These are phyloP conservation scores for Chelmon rostratus DNA, from an alignment of 2,797 vertebrate species.

Conservation along the genomic window DNA sequence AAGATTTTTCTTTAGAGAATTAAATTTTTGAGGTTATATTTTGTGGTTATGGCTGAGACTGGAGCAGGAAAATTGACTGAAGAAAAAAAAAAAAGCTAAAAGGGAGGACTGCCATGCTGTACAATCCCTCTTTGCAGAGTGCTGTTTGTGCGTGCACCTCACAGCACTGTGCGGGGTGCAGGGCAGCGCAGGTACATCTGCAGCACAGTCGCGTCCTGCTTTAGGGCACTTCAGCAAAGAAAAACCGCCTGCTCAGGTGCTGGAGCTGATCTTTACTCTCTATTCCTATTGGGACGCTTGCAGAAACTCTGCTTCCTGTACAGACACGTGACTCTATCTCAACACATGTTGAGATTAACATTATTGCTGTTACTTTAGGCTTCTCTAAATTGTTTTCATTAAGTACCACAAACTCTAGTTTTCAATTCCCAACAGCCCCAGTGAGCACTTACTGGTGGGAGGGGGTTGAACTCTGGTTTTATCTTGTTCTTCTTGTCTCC, in stretches of 20 bases:
- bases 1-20: too few species aligned
- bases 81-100: too few species aligned
- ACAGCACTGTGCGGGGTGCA: constrained; percentile 36
- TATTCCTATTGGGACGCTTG: background rate
- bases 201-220: constrained; percentile 26
- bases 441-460: constrained; percentile 70
- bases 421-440: constrained; percentile 62
- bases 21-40: too few species aligned
- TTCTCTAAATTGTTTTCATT: constrained; percentile 46
- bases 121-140: constrained; percentile 24
- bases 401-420: constrained; percentile 63
- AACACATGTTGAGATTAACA: constrained; percentile 35
- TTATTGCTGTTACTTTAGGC: constrained; percentile 32
- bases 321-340: constrained; percentile 48
- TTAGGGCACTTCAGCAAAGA: constrained; percentile 22
- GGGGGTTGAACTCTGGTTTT: constrained; percentile 35
- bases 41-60: too few species aligned
- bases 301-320: constrained; percentile 51
- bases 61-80: too few species aligned
- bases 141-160: constrained; percentile 20
- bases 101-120: background rate
- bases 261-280: constrained; percentile 1
- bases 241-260: background rate
- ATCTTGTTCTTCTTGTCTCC: constrained; percentile 65
- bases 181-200: constrained; percentile 36